These are phyloP conservation scores for Tromatobia lineatoria DNA, from an alignment of 2,888 invertebrate genomes.

Conservation along the genomic window DNA sequence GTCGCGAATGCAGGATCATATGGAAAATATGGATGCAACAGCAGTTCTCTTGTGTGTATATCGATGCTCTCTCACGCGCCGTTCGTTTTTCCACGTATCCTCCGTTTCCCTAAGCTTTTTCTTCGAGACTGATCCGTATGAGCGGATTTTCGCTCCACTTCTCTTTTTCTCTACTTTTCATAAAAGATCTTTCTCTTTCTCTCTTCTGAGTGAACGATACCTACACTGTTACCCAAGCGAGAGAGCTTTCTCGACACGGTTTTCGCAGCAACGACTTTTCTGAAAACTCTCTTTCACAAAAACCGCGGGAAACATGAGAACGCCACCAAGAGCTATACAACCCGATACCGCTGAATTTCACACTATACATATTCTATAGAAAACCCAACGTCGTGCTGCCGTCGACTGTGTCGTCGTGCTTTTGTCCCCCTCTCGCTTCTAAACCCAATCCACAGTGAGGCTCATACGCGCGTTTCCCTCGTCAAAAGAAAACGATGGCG, in stretches of 20 bases:
- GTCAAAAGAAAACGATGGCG: slow-evolving; percentile 36
- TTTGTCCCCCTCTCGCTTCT: slow-evolving; percentile 33
- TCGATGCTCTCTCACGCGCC: slow-evolving; percentile 10
- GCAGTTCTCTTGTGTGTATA: slow-evolving; percentile 17
- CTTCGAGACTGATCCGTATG: slow-evolving; percentile 46
- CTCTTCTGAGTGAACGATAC: slow-evolving; percentile 26
- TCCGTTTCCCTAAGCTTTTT: slow-evolving; percentile 54
- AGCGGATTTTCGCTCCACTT: slow-evolving; percentile 41
- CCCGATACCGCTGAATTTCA: slow-evolving; percentile 54
- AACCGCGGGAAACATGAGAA: slow-evolving; percentile 45
- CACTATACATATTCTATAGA: slow-evolving; percentile 48
- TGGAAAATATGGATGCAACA: slow-evolving; percentile 45
- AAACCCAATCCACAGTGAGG: background rate
- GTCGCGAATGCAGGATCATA: slow-evolving; percentile 41
- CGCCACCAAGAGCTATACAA: slow-evolving; percentile 46
- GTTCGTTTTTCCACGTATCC: slow-evolving; percentile 35
- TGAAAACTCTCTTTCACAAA: slow-evolving; percentile 56
- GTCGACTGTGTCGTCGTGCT: slow-evolving; percentile 54
- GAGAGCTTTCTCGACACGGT: slow-evolving; percentile 57
- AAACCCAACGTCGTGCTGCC: slow-evolving; percentile 13
- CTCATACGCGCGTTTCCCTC: slow-evolving; percentile 16
- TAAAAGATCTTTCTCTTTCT: slow-evolving; percentile 20
- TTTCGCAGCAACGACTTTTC: slow-evolving; percentile 32
- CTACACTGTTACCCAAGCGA: slow-evolving; percentile 7
- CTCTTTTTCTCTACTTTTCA: slow-evolving; percentile 34